phyloP scores from a whole-genome alignment of 2,113 vertebrate genomes.

The pig (Sus scrofa) region T2T-Sscrofa CM000825.6:83018001-83018500 shows the following conservation, averaged over 20 bases:
- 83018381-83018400: constrained; percentile 53
- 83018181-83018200: not conserved
- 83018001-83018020: constrained; percentile 63
- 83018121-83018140: constrained; percentile 57
- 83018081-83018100: constrained; percentile 51
- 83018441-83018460: not conserved
- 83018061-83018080: constrained; percentile 10
- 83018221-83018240: not conserved
- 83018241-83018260: not conserved
- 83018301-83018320: not conserved
- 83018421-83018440: not conserved
- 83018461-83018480: accelerated
- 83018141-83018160: not conserved
- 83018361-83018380: constrained; percentile 39
- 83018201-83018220: not conserved
- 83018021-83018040: constrained; percentile 60
- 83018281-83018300: not conserved
- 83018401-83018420: constrained; percentile 19
- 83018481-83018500: not conserved
- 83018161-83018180: not conserved
- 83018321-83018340: constrained; percentile 3
- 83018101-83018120: constrained; percentile 62
- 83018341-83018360: constrained; percentile 62
- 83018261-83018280: not conserved
- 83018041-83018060: constrained; percentile 66